Evolutionary conservation across 2,113 vertebrate genomes (phyloP), one percentile per base, ranked within the genome.

Genomic region (Solea solea): DNA sequence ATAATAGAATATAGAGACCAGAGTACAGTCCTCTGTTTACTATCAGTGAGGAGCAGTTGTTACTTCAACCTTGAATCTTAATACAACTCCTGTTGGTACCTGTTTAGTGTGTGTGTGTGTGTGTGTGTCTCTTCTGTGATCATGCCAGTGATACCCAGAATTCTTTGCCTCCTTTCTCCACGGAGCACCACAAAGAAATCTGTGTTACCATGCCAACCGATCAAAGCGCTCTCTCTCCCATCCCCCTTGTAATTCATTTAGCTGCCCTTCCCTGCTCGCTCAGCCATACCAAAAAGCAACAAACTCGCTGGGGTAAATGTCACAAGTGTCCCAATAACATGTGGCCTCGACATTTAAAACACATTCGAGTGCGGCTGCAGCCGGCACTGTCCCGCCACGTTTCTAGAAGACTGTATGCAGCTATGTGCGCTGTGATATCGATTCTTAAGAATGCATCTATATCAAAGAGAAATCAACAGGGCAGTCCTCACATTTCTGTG

Each of bases 201-300:
- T 75, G 81, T 81, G 91, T 89, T 91, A 82, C 91, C 80, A 90
- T 92, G 89, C 87, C 88, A 88, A 91, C 89, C 58, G 74, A 84
- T 91, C 81, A 89, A 88, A 89, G 82, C 74, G 9, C 72, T 62
- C 21, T 21, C 21, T 67, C 66, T 41, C 64, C 79, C 68, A 5
- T 15, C 49, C 70, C 53, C 21, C 57, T 58, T 5, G 45, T 75
- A 83, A 83, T 86, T 56, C 28, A 73, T 83, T 69, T 84, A 80
- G 78, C 70, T 34, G 72, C 54, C 72, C 67, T 72, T 78, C 53
- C 21, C 46, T 10, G n/a, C 49, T 56, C 27, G 52, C 64, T 73
- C 54, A 55, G 25, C 50, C 13, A 70, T 64, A 83, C 51, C 21
- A 21, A 21, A 61, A 70, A 80, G 67, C 66, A 70, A 69, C 48